A percentile compares a stretch with the other conserved stretches of the same genome.
These are phyloP conservation scores for Himantopus leucocephalus DNA, from an alignment of 2,113 vertebrate species.

Conservation along the genomic window DNA sequence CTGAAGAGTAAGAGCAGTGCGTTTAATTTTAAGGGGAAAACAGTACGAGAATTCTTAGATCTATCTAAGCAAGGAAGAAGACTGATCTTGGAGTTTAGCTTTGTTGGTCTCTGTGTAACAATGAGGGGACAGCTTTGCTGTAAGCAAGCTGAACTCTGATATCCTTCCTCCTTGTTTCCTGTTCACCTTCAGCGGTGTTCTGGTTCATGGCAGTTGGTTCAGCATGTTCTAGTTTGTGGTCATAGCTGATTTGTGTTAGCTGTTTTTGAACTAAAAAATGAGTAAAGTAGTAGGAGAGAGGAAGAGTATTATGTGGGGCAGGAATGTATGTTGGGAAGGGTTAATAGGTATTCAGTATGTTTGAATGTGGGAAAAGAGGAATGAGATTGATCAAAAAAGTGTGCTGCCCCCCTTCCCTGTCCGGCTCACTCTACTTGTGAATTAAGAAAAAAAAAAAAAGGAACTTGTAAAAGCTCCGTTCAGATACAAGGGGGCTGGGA, in stretches of 20 bases:
- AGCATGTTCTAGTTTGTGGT: background rate
- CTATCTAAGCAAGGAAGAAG: background rate
- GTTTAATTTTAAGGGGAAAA: background rate
- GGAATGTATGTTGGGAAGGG: background rate
- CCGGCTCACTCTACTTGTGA: background rate
- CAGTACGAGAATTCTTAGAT: background rate
- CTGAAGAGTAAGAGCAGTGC: background rate
- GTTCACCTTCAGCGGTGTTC: background rate
- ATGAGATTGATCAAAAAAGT: background rate
- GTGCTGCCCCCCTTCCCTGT: background rate
- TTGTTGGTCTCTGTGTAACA: background rate
- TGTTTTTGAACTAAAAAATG: background rate
- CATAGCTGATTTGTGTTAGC: background rate
- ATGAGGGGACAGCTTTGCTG: background rate
- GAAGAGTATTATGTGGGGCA: background rate
- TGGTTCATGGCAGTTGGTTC: background rate
- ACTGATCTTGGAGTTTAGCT: background rate
- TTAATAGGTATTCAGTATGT: background rate
- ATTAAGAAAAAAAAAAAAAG: background rate
- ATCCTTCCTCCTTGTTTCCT: background rate
- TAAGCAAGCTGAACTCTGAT: background rate
- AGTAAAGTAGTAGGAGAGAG: background rate
- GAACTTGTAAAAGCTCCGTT: background rate
- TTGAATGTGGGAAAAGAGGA: background rate
- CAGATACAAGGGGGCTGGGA: background rate